Percentiles rank a stretch among this genome's conserved stretches.
Conservation (phyloP, 2,797 vertebrate species). For the Platyrinchus mystaceus region DNA sequence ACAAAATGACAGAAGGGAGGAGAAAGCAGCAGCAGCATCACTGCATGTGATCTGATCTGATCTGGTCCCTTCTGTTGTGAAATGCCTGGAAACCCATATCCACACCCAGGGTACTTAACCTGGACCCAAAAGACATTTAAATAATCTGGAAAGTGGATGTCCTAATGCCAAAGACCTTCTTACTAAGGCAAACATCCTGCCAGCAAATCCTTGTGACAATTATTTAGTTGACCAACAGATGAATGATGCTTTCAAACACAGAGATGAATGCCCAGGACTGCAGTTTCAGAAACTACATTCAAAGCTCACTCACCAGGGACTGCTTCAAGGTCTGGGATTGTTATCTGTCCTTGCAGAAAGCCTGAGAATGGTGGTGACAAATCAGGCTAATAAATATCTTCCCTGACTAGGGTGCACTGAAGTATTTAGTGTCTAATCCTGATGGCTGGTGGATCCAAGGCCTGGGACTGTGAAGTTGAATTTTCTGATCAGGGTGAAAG, state of each 20-base stretch:
- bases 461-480: background rate
- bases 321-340: background rate
- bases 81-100: background rate
- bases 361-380: background rate
- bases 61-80: background rate
- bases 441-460: background rate
- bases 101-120: background rate
- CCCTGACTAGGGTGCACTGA: background rate
- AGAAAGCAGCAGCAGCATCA: background rate
- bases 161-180: background rate
- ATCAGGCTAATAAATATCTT: background rate
- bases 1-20: background rate
- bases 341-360: background rate
- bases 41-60: background rate
- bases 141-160: background rate
- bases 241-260: background rate
- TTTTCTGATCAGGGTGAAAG: background rate
- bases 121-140: background rate
- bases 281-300: background rate
- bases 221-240: background rate
- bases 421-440: background rate
- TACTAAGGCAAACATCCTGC: background rate
- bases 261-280: background rate
- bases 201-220: background rate
- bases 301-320: background rate